These are phyloP conservation scores for Cardiocondyla obscurior DNA, from an alignment of 1,140 invertebrate genomes.

Conservation along the genomic window DNA sequence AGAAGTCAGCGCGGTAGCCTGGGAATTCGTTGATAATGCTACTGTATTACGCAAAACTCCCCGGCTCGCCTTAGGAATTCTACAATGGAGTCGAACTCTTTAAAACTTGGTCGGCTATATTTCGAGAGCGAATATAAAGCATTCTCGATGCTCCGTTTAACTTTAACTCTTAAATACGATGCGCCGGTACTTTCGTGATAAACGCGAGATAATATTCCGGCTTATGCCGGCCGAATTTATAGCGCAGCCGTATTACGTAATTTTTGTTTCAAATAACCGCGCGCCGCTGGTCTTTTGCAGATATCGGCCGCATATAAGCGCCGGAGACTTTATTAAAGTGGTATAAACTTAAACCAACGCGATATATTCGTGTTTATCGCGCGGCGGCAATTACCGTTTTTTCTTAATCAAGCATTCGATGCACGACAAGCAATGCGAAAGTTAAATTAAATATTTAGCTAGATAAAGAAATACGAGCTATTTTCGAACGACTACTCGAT, in stretches of 20 bases:
- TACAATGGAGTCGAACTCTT: slow-evolving; percentile 53
- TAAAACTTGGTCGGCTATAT: slow-evolving; percentile 32
- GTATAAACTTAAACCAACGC: slow-evolving; percentile 28
- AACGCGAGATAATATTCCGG: slow-evolving; percentile 52
- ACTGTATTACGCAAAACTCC: slow-evolving; percentile 24
- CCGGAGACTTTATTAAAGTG: slow-evolving; percentile 51
- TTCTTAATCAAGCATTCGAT: slow-evolving; percentile 35
- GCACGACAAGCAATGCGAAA: background rate
- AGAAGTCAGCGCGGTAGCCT: slow-evolving; percentile 17
- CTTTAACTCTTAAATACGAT: slow-evolving; percentile 45
- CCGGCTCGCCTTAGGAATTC: slow-evolving; percentile 19
- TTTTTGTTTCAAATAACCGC: slow-evolving; percentile 53
- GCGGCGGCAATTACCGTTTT: slow-evolving; percentile 23
- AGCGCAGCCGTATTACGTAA: slow-evolving; percentile 33
- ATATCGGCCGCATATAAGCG: slow-evolving; percentile 31
- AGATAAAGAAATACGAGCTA: background rate
- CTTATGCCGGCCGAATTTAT: slow-evolving; percentile 44
- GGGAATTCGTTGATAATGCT: slow-evolving; percentile 8
- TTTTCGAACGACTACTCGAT: background rate
- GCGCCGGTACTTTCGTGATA: slow-evolving; percentile 31
- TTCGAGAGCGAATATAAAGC: slow-evolving; percentile 43
- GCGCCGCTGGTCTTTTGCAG: background rate
- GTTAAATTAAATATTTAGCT: slow-evolving; percentile 20
- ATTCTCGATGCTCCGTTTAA: slow-evolving; percentile 30
- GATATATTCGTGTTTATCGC: background rate